Base-by-base conservation (phyloP, 2,888 invertebrate species). In the Philereme transversata region DNA sequence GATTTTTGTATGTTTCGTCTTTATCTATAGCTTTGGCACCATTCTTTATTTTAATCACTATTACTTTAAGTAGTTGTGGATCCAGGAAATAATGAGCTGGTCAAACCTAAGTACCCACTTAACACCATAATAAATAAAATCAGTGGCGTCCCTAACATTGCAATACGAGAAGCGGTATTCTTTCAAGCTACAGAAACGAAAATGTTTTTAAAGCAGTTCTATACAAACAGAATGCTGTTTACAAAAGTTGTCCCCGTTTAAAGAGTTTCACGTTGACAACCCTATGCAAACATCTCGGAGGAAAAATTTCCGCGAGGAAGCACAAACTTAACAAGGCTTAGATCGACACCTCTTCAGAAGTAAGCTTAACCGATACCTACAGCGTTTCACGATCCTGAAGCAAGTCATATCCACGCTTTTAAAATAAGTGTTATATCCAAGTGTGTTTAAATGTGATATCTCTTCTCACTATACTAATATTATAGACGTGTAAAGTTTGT, bases 311-410 rank as follows among this genome's bases (percentile, higher is more conserved):
- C 82, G 71, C 79, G 65, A 81, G 82, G 74, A 57, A 78, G 82
- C 81, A 82, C 84, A 82, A 78, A 85, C 83, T 84, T 85, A 86
- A 86, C 85, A 82, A 86, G 82, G 72, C 78, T 78, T 77, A 79
- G 76, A 79, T 76, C 75, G 75, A 77, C 77, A 75, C 74, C 73
- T 75, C 75, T 74, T 72, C 73, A 70, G 65, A 71, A 72, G 73
- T 71, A 74, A 71, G 68, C 68, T 73, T 67, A 68, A 65, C 71
- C 63, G 65, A 72, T 71, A 65, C 67, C 65, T 70, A 58, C 51
- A 46, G 5, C 54, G 57, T 57, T 65, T 69, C 62, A 52, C 59
- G 64, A 60, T 67, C 62, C 55, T 56, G 54, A 40, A 56, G 64
- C 52, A 53, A 48, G 51, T 61, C 51, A 45, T 44, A 58, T 36